A percentile compares a stretch with the other conserved stretches of the same genome.
Evolutionary conservation across 2,888 invertebrate species (phyloP).

Genomic region (Chaetogeoica ovagalla): DNA sequence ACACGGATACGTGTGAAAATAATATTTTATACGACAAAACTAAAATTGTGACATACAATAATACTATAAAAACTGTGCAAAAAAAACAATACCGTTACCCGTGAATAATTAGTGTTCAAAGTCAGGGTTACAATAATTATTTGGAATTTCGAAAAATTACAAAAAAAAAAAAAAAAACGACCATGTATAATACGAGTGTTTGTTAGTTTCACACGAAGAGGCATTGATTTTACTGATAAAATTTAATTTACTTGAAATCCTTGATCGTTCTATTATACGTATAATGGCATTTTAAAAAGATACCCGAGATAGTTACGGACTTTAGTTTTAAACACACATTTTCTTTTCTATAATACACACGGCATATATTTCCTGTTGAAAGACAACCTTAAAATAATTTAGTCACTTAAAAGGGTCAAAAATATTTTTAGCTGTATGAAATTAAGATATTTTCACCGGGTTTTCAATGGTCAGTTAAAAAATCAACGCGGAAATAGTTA

Average conservation of each 20-base stretch:
- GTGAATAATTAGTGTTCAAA: background rate
- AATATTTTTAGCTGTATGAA: too few species aligned
- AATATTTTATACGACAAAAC: slow-evolving; percentile 1
- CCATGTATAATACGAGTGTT: too few species aligned
- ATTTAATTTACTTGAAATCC: slow-evolving; percentile 16
- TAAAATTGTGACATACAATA: background rate
- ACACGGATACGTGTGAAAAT: background rate
- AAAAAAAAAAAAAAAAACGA: background rate
- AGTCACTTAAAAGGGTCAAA: too few species aligned
- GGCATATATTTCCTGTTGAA: too few species aligned
- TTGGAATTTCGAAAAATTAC: background rate
- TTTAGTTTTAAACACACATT: background rate
- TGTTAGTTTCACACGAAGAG: too few species aligned
- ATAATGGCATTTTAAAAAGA: background rate
- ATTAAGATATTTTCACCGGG: too few species aligned
- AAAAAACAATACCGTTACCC: slow-evolving; percentile 17
- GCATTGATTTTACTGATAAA: background rate
- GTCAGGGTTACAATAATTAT: slow-evolving; percentile 28
- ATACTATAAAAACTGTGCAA: background rate
- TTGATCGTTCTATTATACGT: slow-evolving; percentile 2
- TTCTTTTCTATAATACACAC: too few species aligned
- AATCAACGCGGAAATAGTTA: too few species aligned
- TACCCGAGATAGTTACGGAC: background rate
- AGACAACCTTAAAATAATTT: too few species aligned
- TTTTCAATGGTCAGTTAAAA: too few species aligned